phyloP scores from a whole-genome alignment of 2,113 vertebrate species.

The Neopipo cinnamomea region DNA sequence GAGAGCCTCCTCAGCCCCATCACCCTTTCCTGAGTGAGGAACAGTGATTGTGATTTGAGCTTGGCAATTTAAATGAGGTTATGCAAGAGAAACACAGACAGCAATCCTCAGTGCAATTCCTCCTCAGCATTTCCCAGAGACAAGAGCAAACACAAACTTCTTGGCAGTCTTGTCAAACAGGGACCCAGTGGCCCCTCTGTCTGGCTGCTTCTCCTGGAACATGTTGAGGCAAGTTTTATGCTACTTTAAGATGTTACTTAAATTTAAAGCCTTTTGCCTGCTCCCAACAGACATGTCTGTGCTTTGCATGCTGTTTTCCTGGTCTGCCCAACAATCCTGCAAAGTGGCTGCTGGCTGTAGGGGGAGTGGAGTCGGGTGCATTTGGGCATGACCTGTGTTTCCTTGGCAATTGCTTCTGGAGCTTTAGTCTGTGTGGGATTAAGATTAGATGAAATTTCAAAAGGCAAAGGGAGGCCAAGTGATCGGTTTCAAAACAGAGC shows the following conservation, averaged over 20 bases:
- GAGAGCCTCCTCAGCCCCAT: neutral
- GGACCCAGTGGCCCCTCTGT: neutral
- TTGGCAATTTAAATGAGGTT: accelerated
- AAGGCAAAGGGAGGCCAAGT: neutral
- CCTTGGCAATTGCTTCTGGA: neutral
- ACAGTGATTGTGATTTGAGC: too few species aligned
- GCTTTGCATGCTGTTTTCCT: neutral
- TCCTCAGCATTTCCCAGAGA: constrained; percentile 69
- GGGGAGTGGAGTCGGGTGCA: neutral
- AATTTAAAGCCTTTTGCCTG: too few species aligned
- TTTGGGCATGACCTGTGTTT: neutral
- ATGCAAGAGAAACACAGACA: neutral
- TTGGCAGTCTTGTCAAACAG: neutral
- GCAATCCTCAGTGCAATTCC: neutral
- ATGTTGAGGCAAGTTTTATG: constrained; percentile 60
- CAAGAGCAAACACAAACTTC: constrained; percentile 63
- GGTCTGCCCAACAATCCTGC: neutral
- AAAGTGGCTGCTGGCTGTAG: neutral
- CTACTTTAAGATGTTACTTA: neutral
- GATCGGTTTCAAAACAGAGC: neutral
- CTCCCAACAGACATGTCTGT: neutral
- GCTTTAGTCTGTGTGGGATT: accelerated
- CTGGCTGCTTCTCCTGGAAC: neutral
- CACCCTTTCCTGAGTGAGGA: neutral
- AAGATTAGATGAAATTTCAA: neutral